phyloP scores from a whole-genome alignment of 1,140 invertebrate genomes.

The Ruditapes philippinarum region DNA sequence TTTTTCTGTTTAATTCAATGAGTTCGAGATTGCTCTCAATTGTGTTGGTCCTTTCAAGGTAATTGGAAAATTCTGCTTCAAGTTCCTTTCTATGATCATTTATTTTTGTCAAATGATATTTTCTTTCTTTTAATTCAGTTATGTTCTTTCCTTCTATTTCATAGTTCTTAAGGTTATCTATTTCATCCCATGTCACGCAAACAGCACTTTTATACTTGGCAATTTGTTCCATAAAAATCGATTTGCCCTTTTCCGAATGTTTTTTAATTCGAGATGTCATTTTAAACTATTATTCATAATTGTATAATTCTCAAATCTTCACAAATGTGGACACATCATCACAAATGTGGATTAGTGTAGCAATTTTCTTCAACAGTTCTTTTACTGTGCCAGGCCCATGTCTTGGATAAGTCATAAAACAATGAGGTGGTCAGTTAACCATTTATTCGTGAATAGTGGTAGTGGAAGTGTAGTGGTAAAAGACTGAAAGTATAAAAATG shows the following conservation, averaged over 20 bases:
- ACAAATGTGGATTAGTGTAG: constrained; percentile 1
- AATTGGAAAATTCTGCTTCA: constrained; percentile 14
- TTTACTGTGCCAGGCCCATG: constrained; percentile 3
- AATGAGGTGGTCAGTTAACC: not conserved
- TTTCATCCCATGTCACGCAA: constrained; percentile 5
- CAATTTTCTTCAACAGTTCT: constrained; percentile 7
- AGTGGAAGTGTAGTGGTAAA: constrained; percentile 1
- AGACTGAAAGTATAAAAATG: constrained; percentile 8
- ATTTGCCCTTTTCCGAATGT: not conserved
- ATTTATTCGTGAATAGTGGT: not conserved
- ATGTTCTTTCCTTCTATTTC: constrained; percentile 7
- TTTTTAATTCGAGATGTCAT: constrained; percentile 8
- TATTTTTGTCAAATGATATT: constrained; percentile 3
- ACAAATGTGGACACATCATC: constrained; percentile 6
- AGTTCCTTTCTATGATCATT: constrained; percentile 7
- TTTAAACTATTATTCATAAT: constrained; percentile 1
- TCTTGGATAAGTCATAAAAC: constrained; percentile 7
- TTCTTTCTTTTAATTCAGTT: constrained; percentile 4
- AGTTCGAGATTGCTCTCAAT: not conserved
- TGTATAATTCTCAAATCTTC: constrained; percentile 8
- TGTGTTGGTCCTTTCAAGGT: constrained; percentile 6
- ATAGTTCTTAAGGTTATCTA: constrained; percentile 2
- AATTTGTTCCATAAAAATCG: constrained; percentile 2
- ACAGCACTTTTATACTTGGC: not conserved
- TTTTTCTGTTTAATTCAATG: not conserved